These are phyloP conservation scores for Subacronicta megacephala DNA, from an alignment of 2,888 invertebrate genomes.

Conservation along the genomic window DNA sequence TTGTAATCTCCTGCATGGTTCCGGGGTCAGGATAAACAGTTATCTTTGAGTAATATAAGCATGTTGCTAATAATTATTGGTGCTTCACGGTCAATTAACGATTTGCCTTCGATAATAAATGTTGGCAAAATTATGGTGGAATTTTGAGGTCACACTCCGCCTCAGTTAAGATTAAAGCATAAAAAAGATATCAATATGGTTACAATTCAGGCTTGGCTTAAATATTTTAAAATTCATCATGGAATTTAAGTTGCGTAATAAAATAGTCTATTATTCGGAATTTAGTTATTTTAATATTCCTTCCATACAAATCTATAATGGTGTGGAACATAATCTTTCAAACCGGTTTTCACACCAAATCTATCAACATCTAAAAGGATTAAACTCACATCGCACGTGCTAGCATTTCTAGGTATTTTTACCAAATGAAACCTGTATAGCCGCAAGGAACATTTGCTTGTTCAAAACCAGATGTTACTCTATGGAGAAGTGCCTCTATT, in stretches of 20 bases:
- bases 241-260: not conserved
- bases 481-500: slow-evolving; percentile 23
- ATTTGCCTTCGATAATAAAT: slow-evolving; percentile 29
- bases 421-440: slow-evolving; percentile 12
- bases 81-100: slow-evolving; percentile 31
- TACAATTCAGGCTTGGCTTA: not conserved
- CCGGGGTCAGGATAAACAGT: slow-evolving; percentile 45
- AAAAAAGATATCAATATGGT: not conserved
- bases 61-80: slow-evolving; percentile 37
- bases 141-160: slow-evolving; percentile 9
- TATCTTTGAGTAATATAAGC: slow-evolving; percentile 29
- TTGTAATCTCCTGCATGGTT: slow-evolving; percentile 40
- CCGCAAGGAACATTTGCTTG: slow-evolving; percentile 17
- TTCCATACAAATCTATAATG: not conserved
- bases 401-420: slow-evolving; percentile 16
- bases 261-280: not conserved
- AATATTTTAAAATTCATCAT: not conserved
- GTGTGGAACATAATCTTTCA: not conserved
- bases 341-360: not conserved
- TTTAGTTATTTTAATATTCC: not conserved
- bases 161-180: not conserved
- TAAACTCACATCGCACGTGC: slow-evolving; percentile 19
- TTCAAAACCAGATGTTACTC: slow-evolving; percentile 20
- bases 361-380: not conserved
- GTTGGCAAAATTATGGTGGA: slow-evolving; percentile 20